Evolutionary conservation across 2,888 invertebrate genomes (phyloP), one percentile per base, ranked within the genome.

Genomic region (Hirtodrosophila trivittata): DNA sequence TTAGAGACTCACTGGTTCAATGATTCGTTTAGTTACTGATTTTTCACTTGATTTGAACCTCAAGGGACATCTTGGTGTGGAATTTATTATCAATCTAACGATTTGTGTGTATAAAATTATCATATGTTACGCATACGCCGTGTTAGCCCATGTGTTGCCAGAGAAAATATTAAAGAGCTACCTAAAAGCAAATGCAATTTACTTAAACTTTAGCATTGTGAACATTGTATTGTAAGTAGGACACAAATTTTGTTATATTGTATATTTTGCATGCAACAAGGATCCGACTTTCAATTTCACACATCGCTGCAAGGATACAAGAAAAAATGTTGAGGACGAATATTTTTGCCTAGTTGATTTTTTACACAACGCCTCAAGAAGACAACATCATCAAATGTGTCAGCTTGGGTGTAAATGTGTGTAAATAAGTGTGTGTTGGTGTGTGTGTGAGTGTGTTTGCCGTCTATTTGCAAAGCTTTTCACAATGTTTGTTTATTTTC

Each of bases 241-340:
- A 35, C 54, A 41, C 30, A 54, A 21, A 46, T 49, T 21, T 21
- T 21, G 46, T 57, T 43, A 30, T 45, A 58, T 21, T 21, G 18
- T 21, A 64, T 63, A 76, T 49, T 75, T 63, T 50, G 33, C 57
- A 66, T 73, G 68, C 74, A 59, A 54, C 63, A 67, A 46, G 64
- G 45, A 74, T 46, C 33, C 62, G 55, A 83, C 56, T 75, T 77
- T 74, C 71, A 80, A 87, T 83, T 83, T 83, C 77, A 83, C 87
- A 87, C 77, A 66, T 83, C 87, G 71, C 66, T 84, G 87, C 66
- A 74, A 65, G 65, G 60, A 41, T 56, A 33, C 62, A 49, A 39
- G 32, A 50, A 51, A 26, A 26, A 42, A 33, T 50, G 7, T 30
- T 16, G 16, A 8, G 3, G 52, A 58, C 49, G 49, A 57, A 54